These are phyloP conservation scores for Dasypolia templi DNA, from an alignment of 2,888 invertebrate genomes.

Conservation along the genomic window DNA sequence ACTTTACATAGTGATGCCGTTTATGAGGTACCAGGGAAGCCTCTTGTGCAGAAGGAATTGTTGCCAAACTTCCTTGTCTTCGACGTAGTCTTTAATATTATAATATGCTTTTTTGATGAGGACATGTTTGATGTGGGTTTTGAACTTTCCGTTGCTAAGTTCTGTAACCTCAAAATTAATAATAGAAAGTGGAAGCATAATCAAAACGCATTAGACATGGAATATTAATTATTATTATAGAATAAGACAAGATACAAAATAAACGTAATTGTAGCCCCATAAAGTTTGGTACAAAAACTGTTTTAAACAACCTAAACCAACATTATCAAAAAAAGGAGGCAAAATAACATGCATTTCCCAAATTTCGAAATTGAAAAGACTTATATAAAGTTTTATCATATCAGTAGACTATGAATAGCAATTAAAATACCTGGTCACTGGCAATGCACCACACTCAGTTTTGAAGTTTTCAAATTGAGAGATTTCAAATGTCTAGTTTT, in stretches of 20 bases:
- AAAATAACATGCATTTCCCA: not conserved
- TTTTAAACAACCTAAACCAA: not conserved
- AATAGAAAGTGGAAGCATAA: no score
- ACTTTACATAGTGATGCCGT: no score
- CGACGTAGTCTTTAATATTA: no score
- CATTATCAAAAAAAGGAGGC: not conserved
- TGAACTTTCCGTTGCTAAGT: no score
- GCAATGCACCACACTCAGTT: conserved; percentile 31
- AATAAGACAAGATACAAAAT: not conserved
- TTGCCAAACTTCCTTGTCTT: no score
- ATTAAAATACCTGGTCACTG: conserved; percentile 12
- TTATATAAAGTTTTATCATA: conserved; percentile 28
- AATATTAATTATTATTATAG: no score
- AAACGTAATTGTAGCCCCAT: not conserved
- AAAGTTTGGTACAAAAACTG: not conserved
- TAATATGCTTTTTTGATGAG: no score
- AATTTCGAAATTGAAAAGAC: not conserved
- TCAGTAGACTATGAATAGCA: conserved; percentile 39
- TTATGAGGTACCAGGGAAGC: no score
- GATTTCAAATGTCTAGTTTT: conserved; percentile 37
- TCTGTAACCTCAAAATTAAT: no score
- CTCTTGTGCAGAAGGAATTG: no score
- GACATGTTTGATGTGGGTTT: no score
- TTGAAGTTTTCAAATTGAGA: conserved; percentile 30
- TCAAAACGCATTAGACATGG: not conserved